phyloP scores from a whole-genome alignment of 1,140 invertebrate genomes.

The Alviniconcha marisindica region DNA sequence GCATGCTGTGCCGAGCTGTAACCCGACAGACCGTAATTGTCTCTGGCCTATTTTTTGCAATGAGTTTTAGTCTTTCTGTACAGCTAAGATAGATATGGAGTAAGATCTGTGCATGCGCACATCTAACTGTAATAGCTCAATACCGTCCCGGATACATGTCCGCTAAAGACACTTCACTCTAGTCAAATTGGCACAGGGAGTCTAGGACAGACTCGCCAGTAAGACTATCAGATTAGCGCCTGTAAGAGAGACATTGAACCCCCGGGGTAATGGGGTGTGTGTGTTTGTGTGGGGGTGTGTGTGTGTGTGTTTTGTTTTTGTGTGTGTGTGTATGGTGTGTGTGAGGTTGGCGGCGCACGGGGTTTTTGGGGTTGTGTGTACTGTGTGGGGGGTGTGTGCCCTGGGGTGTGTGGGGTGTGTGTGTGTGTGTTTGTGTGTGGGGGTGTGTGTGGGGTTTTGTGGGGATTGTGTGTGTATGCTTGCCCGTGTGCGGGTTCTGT shows the following conservation, averaged over 20 bases:
- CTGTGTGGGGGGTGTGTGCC: neutral
- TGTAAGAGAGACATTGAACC: too few species aligned
- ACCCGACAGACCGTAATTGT: too few species aligned
- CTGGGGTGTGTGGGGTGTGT: neutral
- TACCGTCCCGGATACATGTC: too few species aligned
- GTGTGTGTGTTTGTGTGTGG: constrained; percentile 1
- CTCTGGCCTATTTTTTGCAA: too few species aligned
- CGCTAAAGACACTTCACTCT: too few species aligned
- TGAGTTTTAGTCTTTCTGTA: neutral
- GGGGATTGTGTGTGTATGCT: neutral
- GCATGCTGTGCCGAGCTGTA: too few species aligned
- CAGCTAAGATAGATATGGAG: neutral
- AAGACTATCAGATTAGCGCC: too few species aligned
- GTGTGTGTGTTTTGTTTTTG: neutral
- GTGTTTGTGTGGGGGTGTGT: constrained; percentile 1
- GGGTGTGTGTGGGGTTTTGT: neutral
- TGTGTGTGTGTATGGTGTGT: constrained; percentile 9
- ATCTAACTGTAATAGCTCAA: neutral
- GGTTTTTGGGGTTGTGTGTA: neutral
- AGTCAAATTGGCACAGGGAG: too few species aligned
- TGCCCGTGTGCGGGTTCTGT: neutral
- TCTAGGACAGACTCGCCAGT: too few species aligned
- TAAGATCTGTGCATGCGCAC: neutral
- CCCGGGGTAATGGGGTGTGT: neutral
- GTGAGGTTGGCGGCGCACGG: neutral